phyloP scores from a whole-genome alignment of 2,888 invertebrate species.

The Cataglyphis altisquamis region DNA sequence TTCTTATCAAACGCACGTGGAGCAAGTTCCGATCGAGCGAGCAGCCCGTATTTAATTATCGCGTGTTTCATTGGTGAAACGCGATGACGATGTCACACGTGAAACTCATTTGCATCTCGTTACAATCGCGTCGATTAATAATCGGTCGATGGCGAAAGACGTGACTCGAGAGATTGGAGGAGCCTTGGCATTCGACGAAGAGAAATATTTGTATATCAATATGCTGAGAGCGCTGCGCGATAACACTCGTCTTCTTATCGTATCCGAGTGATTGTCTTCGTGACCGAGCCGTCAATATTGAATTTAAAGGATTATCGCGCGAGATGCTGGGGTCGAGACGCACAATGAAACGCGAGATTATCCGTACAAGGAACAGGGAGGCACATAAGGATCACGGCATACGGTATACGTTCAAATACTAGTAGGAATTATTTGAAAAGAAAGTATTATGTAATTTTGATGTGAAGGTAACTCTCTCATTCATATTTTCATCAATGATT shows the following conservation, averaged over 20 bases:
- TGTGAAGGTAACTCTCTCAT: background rate
- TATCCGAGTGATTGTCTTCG: slow-evolving; percentile 23
- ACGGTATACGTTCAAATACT: background rate
- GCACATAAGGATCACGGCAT: background rate
- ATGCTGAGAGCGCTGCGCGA: slow-evolving; percentile 5
- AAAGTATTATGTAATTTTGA: background rate
- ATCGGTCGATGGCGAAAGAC: slow-evolving; percentile 26
- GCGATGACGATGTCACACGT: slow-evolving; percentile 15
- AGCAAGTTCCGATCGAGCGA: slow-evolving; percentile 10
- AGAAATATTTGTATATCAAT: background rate
- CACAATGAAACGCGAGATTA: slow-evolving; percentile 35
- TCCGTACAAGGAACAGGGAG: background rate
- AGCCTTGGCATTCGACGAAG: background rate
- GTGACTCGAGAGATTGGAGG: background rate
- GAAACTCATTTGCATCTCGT: slow-evolving; percentile 50
- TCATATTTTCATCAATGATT: background rate
- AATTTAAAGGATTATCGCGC: slow-evolving; percentile 49
- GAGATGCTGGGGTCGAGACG: slow-evolving; percentile 34
- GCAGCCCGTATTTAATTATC: slow-evolving; percentile 4
- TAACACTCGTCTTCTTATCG: slow-evolving; percentile 40
- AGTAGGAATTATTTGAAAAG: background rate
- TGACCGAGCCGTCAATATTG: slow-evolving; percentile 46
- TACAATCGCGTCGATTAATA: slow-evolving; percentile 48
- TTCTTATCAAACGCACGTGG: slow-evolving; percentile 13
- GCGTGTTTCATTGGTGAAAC: slow-evolving; percentile 13